Percentiles rank a stretch among this genome's conserved stretches.
Evolutionary conservation across 2,797 vertebrate genomes (phyloP).

Genomic region (Choloepus didactylus): DNA sequence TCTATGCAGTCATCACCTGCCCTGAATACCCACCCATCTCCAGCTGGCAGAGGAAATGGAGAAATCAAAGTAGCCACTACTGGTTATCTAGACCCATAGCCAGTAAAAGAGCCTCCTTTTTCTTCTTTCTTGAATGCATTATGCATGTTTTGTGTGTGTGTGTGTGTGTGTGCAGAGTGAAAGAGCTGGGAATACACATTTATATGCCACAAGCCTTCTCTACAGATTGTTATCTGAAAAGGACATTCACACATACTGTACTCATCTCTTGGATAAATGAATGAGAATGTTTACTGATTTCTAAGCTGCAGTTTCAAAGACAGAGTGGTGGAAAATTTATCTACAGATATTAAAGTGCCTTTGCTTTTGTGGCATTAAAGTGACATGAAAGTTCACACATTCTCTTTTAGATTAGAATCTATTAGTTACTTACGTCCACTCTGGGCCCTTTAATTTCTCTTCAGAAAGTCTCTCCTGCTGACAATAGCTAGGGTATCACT

Average conservation of each 20-base stretch:
- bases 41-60: not conserved
- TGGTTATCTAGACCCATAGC: not conserved
- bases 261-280: conserved; percentile 37
- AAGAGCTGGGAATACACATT: not conserved
- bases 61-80: not conserved
- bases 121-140: not conserved
- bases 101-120: not conserved
- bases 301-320: conserved; percentile 56
- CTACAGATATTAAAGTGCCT: not conserved
- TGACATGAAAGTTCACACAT: not conserved
- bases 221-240: conserved; percentile 41
- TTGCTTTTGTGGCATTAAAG: conserved; percentile 23
- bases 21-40: not conserved
- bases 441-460: conserved; percentile 44
- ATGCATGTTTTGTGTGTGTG: too few relatives aligned
- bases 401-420: conserved; percentile 6
- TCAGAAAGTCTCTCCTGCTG: conserved; percentile 17
- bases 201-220: not conserved
- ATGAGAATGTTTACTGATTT: conserved; percentile 39
- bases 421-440: conserved; percentile 36
- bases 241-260: not conserved
- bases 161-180: not conserved
- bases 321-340: conserved; percentile 11
- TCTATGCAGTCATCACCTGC: accelerated
- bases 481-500: conserved; percentile 14